A percentile compares a stretch with the other conserved stretches of the same genome.
phyloP scores from a whole-genome alignment of 2,797 vertebrate species.

The Manis crassicaudata region DNA sequence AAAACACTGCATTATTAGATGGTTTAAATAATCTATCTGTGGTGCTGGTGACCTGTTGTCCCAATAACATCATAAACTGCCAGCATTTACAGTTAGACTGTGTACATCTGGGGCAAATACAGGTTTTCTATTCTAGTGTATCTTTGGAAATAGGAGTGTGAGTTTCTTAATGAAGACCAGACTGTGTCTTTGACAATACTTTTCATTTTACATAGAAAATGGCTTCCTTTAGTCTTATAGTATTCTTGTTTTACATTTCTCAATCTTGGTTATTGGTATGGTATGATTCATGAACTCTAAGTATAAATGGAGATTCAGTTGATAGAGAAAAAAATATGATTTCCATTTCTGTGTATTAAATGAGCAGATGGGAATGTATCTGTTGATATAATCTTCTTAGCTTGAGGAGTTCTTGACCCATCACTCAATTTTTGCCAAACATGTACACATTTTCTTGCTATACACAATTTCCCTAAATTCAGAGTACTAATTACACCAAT shows the following conservation, averaged over 20 bases:
- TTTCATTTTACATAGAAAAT: conserved; percentile 36
- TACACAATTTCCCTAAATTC: conserved; percentile 71
- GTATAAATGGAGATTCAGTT: conserved; percentile 54
- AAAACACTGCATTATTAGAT: neutral
- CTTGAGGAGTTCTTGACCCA: conserved; percentile 73
- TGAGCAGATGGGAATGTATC: conserved; percentile 77
- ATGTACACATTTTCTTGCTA: conserved; percentile 63
- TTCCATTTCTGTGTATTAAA: conserved; percentile 65
- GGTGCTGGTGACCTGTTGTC: neutral
- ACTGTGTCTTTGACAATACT: neutral
- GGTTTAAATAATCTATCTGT: neutral
- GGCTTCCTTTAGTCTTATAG: neutral
- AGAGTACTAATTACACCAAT: conserved; percentile 61
- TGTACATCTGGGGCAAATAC: neutral
- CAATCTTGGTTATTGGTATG: conserved; percentile 5
- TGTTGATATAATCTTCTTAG: conserved; percentile 77
- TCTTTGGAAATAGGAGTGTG: neutral
- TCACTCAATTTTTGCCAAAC: conserved; percentile 73
- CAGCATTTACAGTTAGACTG: neutral
- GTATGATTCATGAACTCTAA: conserved; percentile 24
- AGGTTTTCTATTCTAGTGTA: neutral
- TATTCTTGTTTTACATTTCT: conserved; percentile 16
- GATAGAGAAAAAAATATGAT: conserved; percentile 51
- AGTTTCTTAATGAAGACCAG: neutral
- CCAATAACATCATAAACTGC: neutral